A percentile compares a stretch with the other conserved stretches of the same genome.
phyloP scores from a whole-genome alignment of 2,888 invertebrate genomes.

The Salticus scenicus region DNA sequence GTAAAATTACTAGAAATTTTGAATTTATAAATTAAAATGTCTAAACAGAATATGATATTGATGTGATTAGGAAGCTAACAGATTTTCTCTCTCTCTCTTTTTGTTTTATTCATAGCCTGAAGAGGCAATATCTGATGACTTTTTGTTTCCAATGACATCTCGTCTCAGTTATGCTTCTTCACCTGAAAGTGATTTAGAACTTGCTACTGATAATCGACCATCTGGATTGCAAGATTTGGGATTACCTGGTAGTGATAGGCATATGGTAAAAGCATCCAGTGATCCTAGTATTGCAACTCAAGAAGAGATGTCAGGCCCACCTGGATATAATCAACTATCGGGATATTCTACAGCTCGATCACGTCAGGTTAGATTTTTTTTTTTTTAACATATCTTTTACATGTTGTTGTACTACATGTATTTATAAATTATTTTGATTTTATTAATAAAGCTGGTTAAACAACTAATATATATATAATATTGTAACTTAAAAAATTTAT shows the following conservation, averaged over 20 bases:
- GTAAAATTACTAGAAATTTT: too few relatives aligned
- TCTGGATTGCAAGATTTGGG: slow-evolving; percentile 72
- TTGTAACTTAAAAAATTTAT: too few relatives aligned
- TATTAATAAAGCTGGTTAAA: too few relatives aligned
- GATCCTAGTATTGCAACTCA: slow-evolving; percentile 96
- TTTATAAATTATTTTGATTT: too few relatives aligned
- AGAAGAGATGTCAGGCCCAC: slow-evolving; percentile 80
- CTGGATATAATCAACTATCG: slow-evolving; percentile 59
- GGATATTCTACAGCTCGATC: slow-evolving; percentile 36
- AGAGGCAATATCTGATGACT: slow-evolving; percentile 97
- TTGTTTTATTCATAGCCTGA: too few relatives aligned
- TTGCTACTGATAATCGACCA: slow-evolving; percentile 73
- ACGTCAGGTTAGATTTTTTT: slow-evolving; percentile 38
- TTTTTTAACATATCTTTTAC: too few relatives aligned
- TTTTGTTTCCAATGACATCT: slow-evolving; percentile 96
- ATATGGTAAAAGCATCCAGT: slow-evolving; percentile 87
- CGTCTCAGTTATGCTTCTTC: slow-evolving; percentile 96
- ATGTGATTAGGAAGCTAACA: too few relatives aligned
- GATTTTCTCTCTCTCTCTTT: too few relatives aligned
- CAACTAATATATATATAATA: too few relatives aligned
- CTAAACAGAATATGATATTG: too few relatives aligned
- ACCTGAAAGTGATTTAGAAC: slow-evolving; percentile 94
- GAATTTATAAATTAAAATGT: too few relatives aligned
- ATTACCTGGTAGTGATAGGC: slow-evolving; percentile 56
- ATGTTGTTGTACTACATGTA: too few relatives aligned